Base-by-base conservation (phyloP, 2,888 invertebrate species). In the Anoncus sp. region DNA sequence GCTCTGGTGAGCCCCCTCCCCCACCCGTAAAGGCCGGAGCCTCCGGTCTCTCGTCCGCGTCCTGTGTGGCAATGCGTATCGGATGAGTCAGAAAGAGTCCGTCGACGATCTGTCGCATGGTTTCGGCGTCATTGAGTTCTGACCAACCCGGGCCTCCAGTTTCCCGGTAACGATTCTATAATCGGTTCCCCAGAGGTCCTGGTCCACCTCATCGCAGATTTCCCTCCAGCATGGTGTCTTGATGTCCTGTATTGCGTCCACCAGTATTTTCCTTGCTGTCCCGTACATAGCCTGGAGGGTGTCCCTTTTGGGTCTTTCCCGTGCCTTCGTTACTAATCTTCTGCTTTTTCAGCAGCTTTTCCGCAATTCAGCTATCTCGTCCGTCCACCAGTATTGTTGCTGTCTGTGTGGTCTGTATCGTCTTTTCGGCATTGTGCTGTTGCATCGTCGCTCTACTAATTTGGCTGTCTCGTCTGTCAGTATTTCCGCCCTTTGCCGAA, bases 321-420 rank as follows among this genome's bases (percentile, higher is more conserved):
- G 12, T 2, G 75, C 69, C 24, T 79, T 59, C 31, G 79, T 73
- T 0, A 71, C 80, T 3, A 24, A 27, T 63, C 82, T 59, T 60
- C 81, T 18, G 0, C 20, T 22, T 49, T 59, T 45, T 9, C 77
- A 60, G 14, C 81, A 83, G 10, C 4, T 43, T 53, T 47, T 77
- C 5, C 83, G 45, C 12, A 83, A 77, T 5, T 76, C 81, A 7
- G 81, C 80, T 22, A 83, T 84, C 22, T 83, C 81, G 9, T 63
- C 10, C 45, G 76, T 82, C 85, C 84, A 84, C 84, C 83, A 83
- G 72, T 83, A 81, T 2, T 75, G 81, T 24, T 79, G 72, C 16
- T 51, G 74, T 55, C 59, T 74, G 24, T 57, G 14, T 6, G 47
- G 57, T 63, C 12, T 20, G 9, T 38, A 3, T 10, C 14, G 38